Conservation (phyloP, 2,797 vertebrate species). For the Danio aesculapii region DNA sequence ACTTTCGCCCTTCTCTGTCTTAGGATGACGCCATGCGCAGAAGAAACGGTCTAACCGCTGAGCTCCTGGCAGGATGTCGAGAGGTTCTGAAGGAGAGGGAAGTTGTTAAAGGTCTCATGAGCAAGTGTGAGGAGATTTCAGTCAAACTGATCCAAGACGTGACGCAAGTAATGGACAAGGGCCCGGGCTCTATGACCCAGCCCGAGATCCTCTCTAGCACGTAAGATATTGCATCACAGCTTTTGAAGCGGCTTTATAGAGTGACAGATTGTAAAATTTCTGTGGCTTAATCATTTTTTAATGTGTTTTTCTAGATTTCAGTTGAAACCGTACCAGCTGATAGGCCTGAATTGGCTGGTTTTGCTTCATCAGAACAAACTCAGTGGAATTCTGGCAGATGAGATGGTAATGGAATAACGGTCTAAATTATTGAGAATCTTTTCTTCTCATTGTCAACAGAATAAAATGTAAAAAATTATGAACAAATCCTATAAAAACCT, state of each 20-base stretch:
- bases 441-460: no score
- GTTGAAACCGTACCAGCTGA: constrained; percentile 88
- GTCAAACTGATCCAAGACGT: constrained; percentile 82
- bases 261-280: background rate
- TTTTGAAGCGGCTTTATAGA: background rate
- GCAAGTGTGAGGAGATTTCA: constrained; percentile 86
- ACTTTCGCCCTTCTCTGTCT: background rate
- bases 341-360: constrained; percentile 88
- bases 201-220: constrained; percentile 82
- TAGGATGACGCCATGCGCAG: constrained; percentile 79
- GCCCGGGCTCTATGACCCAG: constrained; percentile 79
- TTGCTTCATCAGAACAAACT: constrained; percentile 85
- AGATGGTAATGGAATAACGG: constrained; percentile 80
- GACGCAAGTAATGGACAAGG: constrained; percentile 78
- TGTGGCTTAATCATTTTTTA: background rate
- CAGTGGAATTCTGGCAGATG: constrained; percentile 89
- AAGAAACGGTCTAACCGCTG: constrained; percentile 80
- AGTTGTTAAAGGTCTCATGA: constrained; percentile 87
- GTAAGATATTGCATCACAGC: constrained; percentile 63
- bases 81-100: constrained; percentile 83
- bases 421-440: background rate
- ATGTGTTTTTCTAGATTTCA: constrained; percentile 74
- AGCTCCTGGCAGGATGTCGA: constrained; percentile 85
- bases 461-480: no score
- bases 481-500: no score